These are phyloP conservation scores for Heliconius ismenius DNA, from an alignment of 2,888 invertebrate species.

Conservation along the genomic window DNA sequence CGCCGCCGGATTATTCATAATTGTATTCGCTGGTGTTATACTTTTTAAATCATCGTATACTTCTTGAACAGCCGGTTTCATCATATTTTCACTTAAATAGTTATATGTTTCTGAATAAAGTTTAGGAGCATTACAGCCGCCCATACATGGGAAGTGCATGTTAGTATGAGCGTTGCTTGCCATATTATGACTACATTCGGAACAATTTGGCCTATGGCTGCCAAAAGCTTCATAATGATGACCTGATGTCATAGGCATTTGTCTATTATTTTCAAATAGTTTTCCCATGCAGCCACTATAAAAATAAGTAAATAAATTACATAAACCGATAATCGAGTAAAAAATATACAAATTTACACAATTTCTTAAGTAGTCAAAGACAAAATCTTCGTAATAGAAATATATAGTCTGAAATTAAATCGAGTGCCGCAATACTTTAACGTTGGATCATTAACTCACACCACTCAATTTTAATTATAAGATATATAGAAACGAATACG, in stretches of 20 bases:
- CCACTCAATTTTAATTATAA: not conserved
- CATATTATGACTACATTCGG: conserved; percentile 46
- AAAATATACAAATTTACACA: not conserved
- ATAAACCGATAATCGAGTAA: not conserved
- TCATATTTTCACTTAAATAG: conserved; percentile 66
- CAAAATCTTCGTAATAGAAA: not conserved
- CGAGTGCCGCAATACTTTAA: not conserved
- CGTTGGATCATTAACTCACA: not conserved
- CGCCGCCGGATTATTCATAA: conserved; percentile 62
- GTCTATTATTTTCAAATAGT: conserved; percentile 59
- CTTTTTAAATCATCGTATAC: conserved; percentile 70
- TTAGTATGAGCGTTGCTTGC: conserved; percentile 47
- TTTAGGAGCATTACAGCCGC: conserved; percentile 63
- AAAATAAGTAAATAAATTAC: conserved; percentile 45
- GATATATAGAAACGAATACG: not conserved
- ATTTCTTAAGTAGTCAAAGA: not conserved
- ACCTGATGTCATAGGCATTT: conserved; percentile 28
- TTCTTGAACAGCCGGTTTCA: conserved; percentile 72
- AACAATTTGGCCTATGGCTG: conserved; percentile 54
- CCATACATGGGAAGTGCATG: conserved; percentile 52
- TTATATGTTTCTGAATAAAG: conserved; percentile 68
- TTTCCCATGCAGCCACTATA: conserved; percentile 76
- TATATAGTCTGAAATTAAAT: not conserved
- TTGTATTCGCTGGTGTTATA: conserved; percentile 64
- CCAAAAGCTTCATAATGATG: conserved; percentile 48